Conservation (phyloP, 2,888 invertebrate genomes). For the Volucella inanis region DNA sequence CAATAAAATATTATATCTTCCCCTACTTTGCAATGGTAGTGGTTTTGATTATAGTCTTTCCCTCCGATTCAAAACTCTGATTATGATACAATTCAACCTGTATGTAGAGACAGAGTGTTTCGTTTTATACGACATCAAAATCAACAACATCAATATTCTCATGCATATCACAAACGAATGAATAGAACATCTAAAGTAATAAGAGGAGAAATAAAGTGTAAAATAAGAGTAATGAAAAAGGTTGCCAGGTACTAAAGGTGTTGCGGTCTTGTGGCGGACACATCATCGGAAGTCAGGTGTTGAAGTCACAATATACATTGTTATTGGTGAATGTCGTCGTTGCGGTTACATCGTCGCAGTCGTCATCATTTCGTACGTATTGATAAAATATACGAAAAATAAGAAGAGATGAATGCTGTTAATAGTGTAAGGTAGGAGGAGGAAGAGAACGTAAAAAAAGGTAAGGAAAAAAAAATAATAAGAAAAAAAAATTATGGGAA, state of each 20-base stretch:
- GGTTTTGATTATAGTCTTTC: slow-evolving; percentile 33
- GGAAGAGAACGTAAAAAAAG: slow-evolving; percentile 58
- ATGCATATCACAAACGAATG: slow-evolving; percentile 22
- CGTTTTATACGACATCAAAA: slow-evolving; percentile 53
- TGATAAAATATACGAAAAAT: slow-evolving; percentile 3
- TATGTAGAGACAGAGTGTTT: slow-evolving; percentile 29
- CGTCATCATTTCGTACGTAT: slow-evolving; percentile 11
- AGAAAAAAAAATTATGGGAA: slow-evolving; percentile 55
- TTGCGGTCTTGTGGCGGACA: slow-evolving; percentile 72
- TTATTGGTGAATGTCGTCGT: slow-evolving; percentile 48
- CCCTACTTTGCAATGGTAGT: slow-evolving; percentile 35
- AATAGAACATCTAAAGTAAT: slow-evolving; percentile 51
- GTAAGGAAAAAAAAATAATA: slow-evolving; percentile 20
- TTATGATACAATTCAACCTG: slow-evolving; percentile 13
- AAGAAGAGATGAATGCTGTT: slow-evolving; percentile 55
- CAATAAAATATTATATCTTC: slow-evolving; percentile 17
- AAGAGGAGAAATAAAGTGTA: slow-evolving; percentile 10
- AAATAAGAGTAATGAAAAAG: slow-evolving; percentile 44
- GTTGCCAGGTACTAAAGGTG: slow-evolving; percentile 63
- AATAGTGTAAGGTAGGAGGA: slow-evolving; percentile 50
- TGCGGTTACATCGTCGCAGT: not conserved
- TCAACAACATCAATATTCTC: slow-evolving; percentile 41
- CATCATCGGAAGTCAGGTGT: slow-evolving; percentile 75
- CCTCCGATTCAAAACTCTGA: slow-evolving; percentile 1
- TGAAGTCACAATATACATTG: slow-evolving; percentile 63